Evolutionary conservation across 2,113 vertebrate genomes (phyloP).

Genomic region (Phalacrocorax brasilianus): DNA sequence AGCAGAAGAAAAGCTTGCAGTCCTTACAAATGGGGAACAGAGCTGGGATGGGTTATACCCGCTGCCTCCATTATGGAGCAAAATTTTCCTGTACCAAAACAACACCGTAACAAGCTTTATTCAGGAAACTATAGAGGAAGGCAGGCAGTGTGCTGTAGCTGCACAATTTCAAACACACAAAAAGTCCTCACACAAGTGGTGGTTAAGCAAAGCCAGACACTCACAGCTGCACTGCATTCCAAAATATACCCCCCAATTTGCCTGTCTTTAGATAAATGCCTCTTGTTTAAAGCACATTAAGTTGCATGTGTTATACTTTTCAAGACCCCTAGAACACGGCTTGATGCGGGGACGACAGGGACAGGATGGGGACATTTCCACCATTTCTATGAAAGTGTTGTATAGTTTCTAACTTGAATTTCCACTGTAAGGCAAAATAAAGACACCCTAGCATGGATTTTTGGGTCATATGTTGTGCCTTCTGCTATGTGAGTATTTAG

Average conservation of each 20-base stretch:
- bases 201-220: not conserved
- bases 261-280: not conserved
- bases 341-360: not conserved
- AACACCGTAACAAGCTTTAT: not conserved
- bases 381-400: not conserved
- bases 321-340: not conserved
- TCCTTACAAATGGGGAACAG: not conserved
- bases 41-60: not conserved
- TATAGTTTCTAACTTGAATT: not conserved
- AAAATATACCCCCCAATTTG: not conserved
- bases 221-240: not conserved
- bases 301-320: not conserved
- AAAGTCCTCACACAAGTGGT: not conserved
- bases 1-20: not conserved
- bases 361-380: not conserved
- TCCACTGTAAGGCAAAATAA: not conserved
- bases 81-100: not conserved
- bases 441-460: not conserved
- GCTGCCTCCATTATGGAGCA: not conserved
- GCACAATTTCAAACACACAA: not conserved
- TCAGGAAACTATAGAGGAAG: not conserved
- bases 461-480: not conserved
- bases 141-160: not conserved
- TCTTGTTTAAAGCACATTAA: not conserved
- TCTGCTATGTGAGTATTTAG: not conserved